phyloP scores from a whole-genome alignment of 1,140 invertebrate genomes.

The Heliothis virescens region DNA sequence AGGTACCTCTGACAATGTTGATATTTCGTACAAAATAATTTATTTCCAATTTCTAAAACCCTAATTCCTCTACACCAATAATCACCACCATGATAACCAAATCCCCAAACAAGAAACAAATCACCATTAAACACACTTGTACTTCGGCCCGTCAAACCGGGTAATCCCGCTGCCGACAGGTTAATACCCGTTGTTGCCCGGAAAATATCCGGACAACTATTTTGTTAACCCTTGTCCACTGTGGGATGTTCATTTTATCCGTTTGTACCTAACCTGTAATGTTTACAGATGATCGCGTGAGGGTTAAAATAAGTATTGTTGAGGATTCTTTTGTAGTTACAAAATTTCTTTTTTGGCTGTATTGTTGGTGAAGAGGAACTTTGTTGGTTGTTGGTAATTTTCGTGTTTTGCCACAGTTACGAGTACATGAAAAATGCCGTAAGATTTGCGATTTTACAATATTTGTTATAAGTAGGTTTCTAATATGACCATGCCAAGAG shows the following conservation, averaged over 20 bases:
- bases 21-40: too few species aligned
- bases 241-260: conserved; percentile 43
- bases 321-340: background rate
- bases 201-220: conserved; percentile 51
- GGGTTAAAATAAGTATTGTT: conserved; percentile 12
- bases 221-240: conserved; percentile 39
- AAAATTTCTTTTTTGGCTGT: background rate
- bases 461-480: too few species aligned
- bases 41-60: too few species aligned
- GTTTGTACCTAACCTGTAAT: conserved; percentile 5
- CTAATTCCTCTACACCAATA: too few species aligned
- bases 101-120: background rate
- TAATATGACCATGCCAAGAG: too few species aligned
- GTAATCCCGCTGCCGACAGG: conserved; percentile 74
- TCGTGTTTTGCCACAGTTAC: too few species aligned
- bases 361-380: background rate
- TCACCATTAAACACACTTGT: conserved; percentile 21
- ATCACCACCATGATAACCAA: too few species aligned
- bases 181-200: conserved; percentile 63
- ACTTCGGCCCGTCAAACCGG: conserved; percentile 53
- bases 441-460: too few species aligned
- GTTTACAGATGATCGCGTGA: conserved; percentile 6
- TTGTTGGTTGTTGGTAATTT: background rate
- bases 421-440: too few species aligned
- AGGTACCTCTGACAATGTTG: too few species aligned